Percentiles rank a stretch among this genome's conserved stretches.
phyloP scores from a whole-genome alignment of 2,113 vertebrate genomes.

The Axis porcinus region DNA sequence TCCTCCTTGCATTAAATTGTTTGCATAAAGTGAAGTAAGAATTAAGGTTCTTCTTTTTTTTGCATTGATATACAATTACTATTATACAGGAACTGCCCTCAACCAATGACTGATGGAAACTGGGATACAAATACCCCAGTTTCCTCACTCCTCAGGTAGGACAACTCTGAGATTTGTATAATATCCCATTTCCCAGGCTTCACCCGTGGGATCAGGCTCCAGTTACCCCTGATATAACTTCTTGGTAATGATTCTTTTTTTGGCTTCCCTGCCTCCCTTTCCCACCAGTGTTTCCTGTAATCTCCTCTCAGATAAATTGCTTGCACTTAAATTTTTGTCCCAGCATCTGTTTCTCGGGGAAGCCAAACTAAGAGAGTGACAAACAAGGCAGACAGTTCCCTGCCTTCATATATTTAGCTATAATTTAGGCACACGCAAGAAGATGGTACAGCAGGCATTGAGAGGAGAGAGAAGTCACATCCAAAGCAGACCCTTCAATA shows the following conservation, averaged over 20 bases:
- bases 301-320: slow-evolving; percentile 1
- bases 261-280: not conserved
- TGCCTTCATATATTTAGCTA: not conserved
- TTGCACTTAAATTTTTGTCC: not conserved
- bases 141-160: not conserved
- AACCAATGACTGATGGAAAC: not conserved
- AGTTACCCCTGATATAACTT: not conserved
- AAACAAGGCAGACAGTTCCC: not conserved
- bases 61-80: not conserved
- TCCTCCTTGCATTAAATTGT: slow-evolving; percentile 21
- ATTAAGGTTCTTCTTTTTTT: not conserved
- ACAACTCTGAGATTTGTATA: not conserved
- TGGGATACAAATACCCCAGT: not conserved
- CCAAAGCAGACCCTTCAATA: not conserved
- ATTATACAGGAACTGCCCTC: not conserved
- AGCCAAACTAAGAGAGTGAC: not conserved
- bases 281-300: not conserved
- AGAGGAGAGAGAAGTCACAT: not conserved
- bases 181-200: not conserved
- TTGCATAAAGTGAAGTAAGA: not conserved
- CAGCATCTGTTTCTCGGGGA: not conserved
- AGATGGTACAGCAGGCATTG: not conserved
- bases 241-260: not conserved
- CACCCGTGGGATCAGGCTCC: not conserved
- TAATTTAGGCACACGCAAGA: not conserved